Evolutionary conservation across 2,888 invertebrate genomes (phyloP).

Genomic region (Autographa gamma): DNA sequence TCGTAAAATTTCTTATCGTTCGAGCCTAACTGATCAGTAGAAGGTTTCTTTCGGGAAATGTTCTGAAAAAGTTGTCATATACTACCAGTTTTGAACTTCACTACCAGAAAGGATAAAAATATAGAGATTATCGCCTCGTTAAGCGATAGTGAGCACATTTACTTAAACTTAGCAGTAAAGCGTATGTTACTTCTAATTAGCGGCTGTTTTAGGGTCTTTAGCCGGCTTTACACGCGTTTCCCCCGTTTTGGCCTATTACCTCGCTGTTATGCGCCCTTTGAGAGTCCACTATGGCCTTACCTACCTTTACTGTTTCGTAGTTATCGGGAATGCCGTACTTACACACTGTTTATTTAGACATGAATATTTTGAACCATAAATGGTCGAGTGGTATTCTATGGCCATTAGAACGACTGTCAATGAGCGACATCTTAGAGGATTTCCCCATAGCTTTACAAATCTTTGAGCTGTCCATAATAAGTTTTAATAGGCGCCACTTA

Average conservation of each 20-base stretch:
- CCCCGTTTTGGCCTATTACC: slow-evolving; percentile 67
- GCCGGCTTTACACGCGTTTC: slow-evolving; percentile 65
- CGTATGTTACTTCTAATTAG: slow-evolving; percentile 65
- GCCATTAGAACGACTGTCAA: too few relatives aligned
- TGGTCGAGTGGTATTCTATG: too few relatives aligned
- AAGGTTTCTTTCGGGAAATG: neutral
- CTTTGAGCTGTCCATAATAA: too few relatives aligned
- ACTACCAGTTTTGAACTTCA: neutral
- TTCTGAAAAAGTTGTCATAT: neutral
- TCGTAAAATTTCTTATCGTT: too few relatives aligned
- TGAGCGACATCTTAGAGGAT: too few relatives aligned
- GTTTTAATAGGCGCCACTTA: too few relatives aligned
- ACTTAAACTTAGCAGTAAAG: slow-evolving; percentile 61
- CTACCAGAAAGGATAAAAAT: slow-evolving; percentile 23
- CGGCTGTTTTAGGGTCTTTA: slow-evolving; percentile 58
- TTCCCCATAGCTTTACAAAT: too few relatives aligned
- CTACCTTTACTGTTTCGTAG: slow-evolving; percentile 32
- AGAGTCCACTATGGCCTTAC: slow-evolving; percentile 48
- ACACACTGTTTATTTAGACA: neutral
- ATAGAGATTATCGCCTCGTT: slow-evolving; percentile 24
- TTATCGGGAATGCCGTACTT: slow-evolving; percentile 34
- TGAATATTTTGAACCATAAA: neutral
- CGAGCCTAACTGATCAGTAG: too few relatives aligned
- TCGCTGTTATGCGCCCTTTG: slow-evolving; percentile 64
- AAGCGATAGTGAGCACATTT: slow-evolving; percentile 47